Conservation (phyloP, 2,888 invertebrate species). For the Watsonalla binaria region DNA sequence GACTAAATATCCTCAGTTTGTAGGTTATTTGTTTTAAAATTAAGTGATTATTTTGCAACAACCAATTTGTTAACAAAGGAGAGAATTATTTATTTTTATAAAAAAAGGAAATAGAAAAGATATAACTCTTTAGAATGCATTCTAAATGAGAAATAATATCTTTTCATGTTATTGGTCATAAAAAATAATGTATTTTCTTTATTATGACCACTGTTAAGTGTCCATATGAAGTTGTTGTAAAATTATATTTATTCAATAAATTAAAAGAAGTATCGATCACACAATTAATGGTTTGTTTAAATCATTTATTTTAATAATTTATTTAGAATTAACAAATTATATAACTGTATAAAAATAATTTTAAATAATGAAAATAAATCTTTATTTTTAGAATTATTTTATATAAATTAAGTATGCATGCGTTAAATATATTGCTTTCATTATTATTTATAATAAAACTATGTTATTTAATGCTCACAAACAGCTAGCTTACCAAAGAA, state of each 20-base stretch:
- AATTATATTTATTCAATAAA: background rate
- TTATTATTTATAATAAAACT: conserved; percentile 9
- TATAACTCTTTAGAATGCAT: no score
- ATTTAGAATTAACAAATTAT: background rate
- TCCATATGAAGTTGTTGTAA: background rate
- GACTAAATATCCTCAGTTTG: no score
- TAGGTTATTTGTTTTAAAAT: no score
- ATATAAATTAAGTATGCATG: conserved; percentile 15
- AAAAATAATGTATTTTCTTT: conserved; percentile 1
- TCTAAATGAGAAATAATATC: no score
- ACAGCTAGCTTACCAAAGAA: conserved; percentile 75
- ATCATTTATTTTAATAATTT: background rate
- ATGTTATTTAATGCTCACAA: conserved; percentile 51
- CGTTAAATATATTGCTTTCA: conserved; percentile 13
- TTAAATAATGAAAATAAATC: background rate
- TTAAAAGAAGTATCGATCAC: background rate
- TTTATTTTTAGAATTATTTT: conserved; percentile 11
- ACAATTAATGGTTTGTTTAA: background rate
- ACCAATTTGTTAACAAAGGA: no score
- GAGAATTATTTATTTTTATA: no score
- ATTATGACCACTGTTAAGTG: background rate
- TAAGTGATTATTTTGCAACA: no score
- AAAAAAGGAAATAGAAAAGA: no score
- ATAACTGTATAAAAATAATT: background rate
- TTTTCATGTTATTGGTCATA: conserved; percentile 6